A percentile compares a stretch with the other conserved stretches of the same genome.
Evolutionary conservation across 2,113 vertebrate species (phyloP).

Genomic region (Bos indicus): DNA sequence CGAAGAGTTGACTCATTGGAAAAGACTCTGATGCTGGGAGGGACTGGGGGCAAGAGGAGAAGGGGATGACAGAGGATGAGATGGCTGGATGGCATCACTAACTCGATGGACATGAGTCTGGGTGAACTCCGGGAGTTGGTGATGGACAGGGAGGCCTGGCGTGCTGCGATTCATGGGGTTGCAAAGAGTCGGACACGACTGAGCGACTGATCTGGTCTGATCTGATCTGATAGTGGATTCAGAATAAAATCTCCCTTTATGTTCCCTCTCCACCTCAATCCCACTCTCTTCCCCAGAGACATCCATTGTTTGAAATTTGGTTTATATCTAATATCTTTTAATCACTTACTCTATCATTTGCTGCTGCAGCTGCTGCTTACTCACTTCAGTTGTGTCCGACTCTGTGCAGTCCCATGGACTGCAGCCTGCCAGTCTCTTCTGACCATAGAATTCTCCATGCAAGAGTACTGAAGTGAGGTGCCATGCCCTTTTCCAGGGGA

Average conservation of each 20-base stretch:
- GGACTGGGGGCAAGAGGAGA: no score
- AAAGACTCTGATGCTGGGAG: no score
- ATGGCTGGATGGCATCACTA: no score
- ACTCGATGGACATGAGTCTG: no score
- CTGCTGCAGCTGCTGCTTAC: neutral
- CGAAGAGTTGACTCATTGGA: no score
- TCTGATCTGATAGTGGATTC: neutral
- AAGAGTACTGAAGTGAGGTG: neutral
- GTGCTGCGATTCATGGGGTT: rapidly evolving
- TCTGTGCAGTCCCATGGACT: neutral
- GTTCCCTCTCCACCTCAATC: neutral
- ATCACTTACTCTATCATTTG: neutral
- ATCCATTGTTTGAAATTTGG: neutral
- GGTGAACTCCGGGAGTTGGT: no score
- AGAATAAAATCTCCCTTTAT: neutral
- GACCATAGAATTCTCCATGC: neutral
- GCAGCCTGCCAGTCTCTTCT: neutral
- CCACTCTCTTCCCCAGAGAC: neutral
- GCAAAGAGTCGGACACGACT: no score
- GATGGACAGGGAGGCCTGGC: no score
- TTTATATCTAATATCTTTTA: neutral
- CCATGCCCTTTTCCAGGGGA: neutral
- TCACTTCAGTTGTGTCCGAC: neutral
- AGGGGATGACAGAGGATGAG: no score
- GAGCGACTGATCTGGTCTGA: no score